Evolutionary conservation across 2,797 vertebrate genomes (phyloP), one percentile per base, ranked within the genome.

Genomic region (Hemibagrus guttatus): DNA sequence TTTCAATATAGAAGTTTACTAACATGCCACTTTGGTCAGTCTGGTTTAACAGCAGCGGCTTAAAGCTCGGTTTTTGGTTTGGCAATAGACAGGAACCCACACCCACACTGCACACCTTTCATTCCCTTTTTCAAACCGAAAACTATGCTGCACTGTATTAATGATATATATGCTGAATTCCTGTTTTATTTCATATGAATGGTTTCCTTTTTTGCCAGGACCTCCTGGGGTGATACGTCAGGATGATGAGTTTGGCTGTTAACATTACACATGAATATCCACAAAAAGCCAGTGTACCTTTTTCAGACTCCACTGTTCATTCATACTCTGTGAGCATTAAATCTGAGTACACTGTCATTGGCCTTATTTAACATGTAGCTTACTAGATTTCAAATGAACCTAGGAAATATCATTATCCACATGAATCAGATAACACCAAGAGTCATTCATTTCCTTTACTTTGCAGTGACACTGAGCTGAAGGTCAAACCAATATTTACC

Each of bases 401-500:
- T 21, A 14, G 13, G 23, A 54, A 84, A 76, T 31, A 39, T 6
- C 8, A 46, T 75, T 46, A 74, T 6, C 42, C 72, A 26, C 19
- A 31, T 75, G 19, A 42, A 72, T 80, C 21, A 66, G 39, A 19
- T 39, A 66, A 66, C 61, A 66, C 49, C 7, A 14, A 83, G 23
- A 52, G 35, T 31, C 61, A 59, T 85, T 85, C 7, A 71, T 76
- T 81, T 13, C n/a, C 39, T 59, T 52, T 79, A 52, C 46, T 83
- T 68, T 71, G n/a, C 3, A 8, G 4, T 9, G 79, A 78, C 84
- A 87, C 78, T 90, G 87, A 76, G 46, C 54, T 52, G 58, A 88
- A 88, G 89, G 89, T 84, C 63, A 83, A 81, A 91, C 87, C 87
- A 93, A 94, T 92, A 92, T 94, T 94, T 92, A 78, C 66, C 78